A percentile compares a stretch with the other conserved stretches of the same genome.
These are phyloP conservation scores for Calosoma granatense DNA, from an alignment of 1,140 invertebrate species.

Conservation along the genomic window DNA sequence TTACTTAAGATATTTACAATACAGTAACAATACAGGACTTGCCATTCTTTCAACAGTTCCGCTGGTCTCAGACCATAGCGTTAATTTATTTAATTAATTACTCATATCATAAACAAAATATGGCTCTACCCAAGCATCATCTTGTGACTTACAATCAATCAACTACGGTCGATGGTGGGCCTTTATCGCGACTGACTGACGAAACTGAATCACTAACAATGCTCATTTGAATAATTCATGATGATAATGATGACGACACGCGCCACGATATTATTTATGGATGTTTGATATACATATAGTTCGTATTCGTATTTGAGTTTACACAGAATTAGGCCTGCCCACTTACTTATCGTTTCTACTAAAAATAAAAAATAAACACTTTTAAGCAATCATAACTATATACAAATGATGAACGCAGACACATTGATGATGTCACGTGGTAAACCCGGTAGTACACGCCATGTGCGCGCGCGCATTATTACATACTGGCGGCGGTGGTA, in stretches of 20 bases:
- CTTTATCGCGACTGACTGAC: constrained; percentile 6
- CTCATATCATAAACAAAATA: constrained; percentile 22
- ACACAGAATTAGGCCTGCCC: not conserved
- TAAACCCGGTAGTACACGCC: constrained; percentile 16
- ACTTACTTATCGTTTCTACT: not conserved
- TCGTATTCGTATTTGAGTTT: too few relatives aligned
- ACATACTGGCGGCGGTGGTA: too few relatives aligned
- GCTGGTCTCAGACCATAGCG: constrained; percentile 33
- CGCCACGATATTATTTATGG: constrained; percentile 1
- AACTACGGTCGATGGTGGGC: not conserved
- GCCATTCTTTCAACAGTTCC: constrained; percentile 18
- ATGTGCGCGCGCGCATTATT: constrained; percentile 12
- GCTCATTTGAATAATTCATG: not conserved
- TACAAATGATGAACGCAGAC: constrained; percentile 2
- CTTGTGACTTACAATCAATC: constrained; percentile 16
- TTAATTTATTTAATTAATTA: constrained; percentile 17
- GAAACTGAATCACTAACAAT: not conserved
- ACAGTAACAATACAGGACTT: constrained; percentile 32
- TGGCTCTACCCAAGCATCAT: constrained; percentile 31
- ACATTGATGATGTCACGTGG: not conserved
- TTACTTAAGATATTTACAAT: constrained; percentile 38
- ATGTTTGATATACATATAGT: too few relatives aligned
- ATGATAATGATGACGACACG: constrained; percentile 12
- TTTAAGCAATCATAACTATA: constrained; percentile 1
- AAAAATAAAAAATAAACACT: not conserved